A percentile compares a stretch with the other conserved stretches of the same genome.
Evolutionary conservation across 2,888 invertebrate genomes (phyloP).

Genomic region (Carpatolechia fugitivella): DNA sequence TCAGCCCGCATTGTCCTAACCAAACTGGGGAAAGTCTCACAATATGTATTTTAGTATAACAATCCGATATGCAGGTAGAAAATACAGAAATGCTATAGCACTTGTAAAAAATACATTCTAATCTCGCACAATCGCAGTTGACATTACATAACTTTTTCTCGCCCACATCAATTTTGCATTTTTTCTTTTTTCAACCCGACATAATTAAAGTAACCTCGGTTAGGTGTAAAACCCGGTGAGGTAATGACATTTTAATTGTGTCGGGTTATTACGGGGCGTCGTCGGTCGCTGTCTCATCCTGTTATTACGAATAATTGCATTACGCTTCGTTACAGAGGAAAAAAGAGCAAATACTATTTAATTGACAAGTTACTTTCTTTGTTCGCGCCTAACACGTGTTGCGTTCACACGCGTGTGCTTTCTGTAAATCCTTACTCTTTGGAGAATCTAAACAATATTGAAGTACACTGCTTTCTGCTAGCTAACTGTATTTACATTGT

Average conservation of each 20-base stretch:
- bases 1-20: no score
- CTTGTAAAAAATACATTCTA: no score
- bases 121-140: not conserved
- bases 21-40: no score
- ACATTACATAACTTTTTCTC: conserved; percentile 6
- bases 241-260: conserved; percentile 79
- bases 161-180: conserved; percentile 43
- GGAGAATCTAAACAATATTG: not conserved
- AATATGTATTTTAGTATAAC: no score
- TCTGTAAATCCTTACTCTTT: conserved; percentile 9
- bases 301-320: conserved; percentile 78
- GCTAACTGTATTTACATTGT: no score
- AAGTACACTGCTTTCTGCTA: not conserved
- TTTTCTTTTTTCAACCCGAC: conserved; percentile 44
- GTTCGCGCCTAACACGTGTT: conserved; percentile 65
- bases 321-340: conserved; percentile 76
- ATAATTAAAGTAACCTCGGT: conserved; percentile 63
- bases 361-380: conserved; percentile 75
- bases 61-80: no score
- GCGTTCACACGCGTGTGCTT: conserved; percentile 51
- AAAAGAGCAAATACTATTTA: conserved; percentile 70
- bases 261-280: conserved; percentile 63
- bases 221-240: conserved; percentile 71
- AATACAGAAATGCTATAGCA: not conserved
- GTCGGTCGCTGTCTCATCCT: conserved; percentile 65